Evolutionary conservation across 1,140 invertebrate genomes (phyloP).

Genomic region (Chionoecetes opilio): DNA sequence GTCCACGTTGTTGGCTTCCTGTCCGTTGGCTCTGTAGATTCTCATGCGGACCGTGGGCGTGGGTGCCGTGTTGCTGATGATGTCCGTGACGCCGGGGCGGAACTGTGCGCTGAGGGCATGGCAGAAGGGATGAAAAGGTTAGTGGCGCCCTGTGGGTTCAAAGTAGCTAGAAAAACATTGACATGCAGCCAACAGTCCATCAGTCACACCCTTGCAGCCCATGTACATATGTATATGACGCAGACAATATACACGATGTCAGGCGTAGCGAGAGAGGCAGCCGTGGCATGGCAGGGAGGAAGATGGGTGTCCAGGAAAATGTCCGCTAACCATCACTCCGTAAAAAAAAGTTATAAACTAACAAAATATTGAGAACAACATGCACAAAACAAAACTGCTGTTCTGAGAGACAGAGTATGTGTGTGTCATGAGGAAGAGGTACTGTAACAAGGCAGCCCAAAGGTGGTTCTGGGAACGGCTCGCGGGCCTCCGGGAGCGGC

Average conservation of each 20-base stretch:
- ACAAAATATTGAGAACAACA: background rate
- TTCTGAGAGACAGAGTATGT: background rate
- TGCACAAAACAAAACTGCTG: background rate
- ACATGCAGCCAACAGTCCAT: background rate
- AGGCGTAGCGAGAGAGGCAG: background rate
- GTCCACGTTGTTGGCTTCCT: slow-evolving; percentile 84
- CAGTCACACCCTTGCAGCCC: background rate
- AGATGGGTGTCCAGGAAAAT: background rate
- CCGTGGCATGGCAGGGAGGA: background rate
- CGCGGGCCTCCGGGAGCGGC: background rate
- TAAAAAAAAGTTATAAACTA: background rate
- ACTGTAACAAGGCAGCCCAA: background rate
- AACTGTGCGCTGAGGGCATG: slow-evolving; percentile 58
- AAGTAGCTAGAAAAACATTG: too few relatives aligned
- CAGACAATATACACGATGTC: background rate
- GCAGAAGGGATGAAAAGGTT: background rate
- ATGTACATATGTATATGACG: background rate
- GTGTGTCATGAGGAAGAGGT: background rate
- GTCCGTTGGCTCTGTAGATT: slow-evolving; percentile 84
- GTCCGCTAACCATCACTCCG: too few relatives aligned
- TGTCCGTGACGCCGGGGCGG: slow-evolving; percentile 82
- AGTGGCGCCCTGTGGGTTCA: background rate
- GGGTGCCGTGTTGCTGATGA: slow-evolving; percentile 86
- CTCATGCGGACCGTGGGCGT: slow-evolving; percentile 85
- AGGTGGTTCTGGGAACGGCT: background rate